Evolutionary conservation across 2,888 invertebrate genomes (phyloP).

Genomic region (Ormyrus rosae): DNA sequence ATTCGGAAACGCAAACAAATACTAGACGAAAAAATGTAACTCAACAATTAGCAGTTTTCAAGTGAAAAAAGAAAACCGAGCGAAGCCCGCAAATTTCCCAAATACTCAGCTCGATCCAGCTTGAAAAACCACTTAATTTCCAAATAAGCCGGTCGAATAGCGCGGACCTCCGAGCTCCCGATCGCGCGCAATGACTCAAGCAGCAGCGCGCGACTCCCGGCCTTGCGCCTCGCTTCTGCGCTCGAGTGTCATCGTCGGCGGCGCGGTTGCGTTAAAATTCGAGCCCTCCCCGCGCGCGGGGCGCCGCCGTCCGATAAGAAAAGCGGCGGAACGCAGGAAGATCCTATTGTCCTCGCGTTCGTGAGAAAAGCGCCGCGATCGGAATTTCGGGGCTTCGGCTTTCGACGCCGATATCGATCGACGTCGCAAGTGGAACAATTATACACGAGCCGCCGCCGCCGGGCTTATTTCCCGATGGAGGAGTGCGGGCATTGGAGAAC

Average conservation of each 20-base stretch:
- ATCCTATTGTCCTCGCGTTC: constrained; percentile 32
- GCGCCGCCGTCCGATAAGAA: constrained; percentile 25
- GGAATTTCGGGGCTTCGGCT: constrained; percentile 24
- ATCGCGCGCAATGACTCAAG: too few species aligned
- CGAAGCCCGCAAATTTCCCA: too few species aligned
- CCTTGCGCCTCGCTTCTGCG: neutral
- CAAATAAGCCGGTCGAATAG: too few species aligned
- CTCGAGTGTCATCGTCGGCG: constrained; percentile 29
- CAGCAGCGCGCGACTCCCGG: too few species aligned
- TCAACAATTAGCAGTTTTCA: too few species aligned
- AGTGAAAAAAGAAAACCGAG: too few species aligned
- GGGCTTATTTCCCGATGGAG: neutral
- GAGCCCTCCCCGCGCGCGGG: constrained; percentile 14
- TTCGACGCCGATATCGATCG: constrained; percentile 17
- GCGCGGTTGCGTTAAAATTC: constrained; percentile 48
- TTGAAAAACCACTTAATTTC: too few species aligned
- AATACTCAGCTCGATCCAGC: too few species aligned
- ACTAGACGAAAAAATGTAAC: too few species aligned
- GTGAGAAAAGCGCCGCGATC: constrained; percentile 27
- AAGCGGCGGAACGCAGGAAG: constrained; percentile 35
- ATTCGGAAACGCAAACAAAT: too few species aligned
- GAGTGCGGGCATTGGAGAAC: neutral
- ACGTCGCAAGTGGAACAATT: neutral
- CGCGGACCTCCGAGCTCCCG: too few species aligned
- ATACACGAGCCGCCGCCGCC: neutral